Conservation (phyloP, 2,113 vertebrate genomes). For the Syngnathoides biaculeatus region DNA sequence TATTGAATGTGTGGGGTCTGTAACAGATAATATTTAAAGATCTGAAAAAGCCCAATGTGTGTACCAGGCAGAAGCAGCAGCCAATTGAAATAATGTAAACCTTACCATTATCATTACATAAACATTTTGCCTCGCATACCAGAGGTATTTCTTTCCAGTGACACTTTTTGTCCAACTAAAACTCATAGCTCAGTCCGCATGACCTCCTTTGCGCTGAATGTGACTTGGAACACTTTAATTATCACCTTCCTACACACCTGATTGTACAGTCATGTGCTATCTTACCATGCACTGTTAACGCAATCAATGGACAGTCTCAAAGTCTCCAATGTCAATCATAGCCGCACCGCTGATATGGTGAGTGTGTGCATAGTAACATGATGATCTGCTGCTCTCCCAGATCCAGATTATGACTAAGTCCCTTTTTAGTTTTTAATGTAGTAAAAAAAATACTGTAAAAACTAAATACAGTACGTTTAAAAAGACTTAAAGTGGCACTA, state of each 20-base stretch:
- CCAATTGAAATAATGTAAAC: no score
- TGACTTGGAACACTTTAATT: constrained; percentile 1
- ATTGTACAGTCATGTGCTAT: neutral
- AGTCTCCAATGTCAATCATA: no score
- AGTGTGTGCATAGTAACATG: neutral
- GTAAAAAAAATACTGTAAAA: neutral
- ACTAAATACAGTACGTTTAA: neutral
- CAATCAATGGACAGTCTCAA: neutral
- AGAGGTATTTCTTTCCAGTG: no score
- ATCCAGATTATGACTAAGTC: neutral
- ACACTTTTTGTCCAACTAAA: neutral
- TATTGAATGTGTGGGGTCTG: no score
- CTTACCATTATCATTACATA: neutral
- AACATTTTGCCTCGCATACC: neutral
- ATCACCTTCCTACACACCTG: neutral
- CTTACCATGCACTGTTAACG: neutral
- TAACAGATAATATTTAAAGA: no score
- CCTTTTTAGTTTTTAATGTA: neutral
- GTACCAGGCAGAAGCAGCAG: no score
- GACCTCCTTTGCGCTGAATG: neutral
- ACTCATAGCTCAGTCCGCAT: neutral
- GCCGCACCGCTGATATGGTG: neutral
- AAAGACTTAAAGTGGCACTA: no score
- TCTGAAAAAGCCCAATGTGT: no score
- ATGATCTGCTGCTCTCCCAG: neutral